These are phyloP conservation scores for Hyperopisus bebe DNA, from an alignment of 2,113 vertebrate genomes.

Conservation along the genomic window DNA sequence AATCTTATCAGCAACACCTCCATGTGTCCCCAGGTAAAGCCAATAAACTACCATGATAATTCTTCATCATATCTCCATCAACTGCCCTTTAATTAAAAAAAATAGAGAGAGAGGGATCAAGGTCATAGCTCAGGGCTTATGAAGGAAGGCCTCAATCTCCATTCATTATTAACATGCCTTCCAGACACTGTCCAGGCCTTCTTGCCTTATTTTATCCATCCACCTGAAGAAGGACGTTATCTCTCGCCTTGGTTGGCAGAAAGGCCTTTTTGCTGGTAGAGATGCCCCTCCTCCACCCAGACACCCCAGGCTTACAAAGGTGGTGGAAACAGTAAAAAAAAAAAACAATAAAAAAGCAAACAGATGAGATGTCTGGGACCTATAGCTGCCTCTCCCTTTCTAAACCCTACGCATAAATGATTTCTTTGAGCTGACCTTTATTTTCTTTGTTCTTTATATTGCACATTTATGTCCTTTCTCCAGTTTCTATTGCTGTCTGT, in stretches of 20 bases:
- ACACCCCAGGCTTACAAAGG: neutral
- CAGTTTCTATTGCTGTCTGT: neutral
- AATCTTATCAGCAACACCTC: conserved; percentile 12
- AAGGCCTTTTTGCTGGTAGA: conserved; percentile 68
- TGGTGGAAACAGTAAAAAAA: conserved; percentile 20
- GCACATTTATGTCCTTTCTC: neutral
- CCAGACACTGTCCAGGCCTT: conserved; percentile 56
- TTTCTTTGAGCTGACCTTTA: conserved; percentile 59
- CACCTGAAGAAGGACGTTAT: conserved; percentile 72
- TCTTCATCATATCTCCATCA: conserved; percentile 18
- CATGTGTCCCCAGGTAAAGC: neutral
- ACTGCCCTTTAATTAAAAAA: conserved; percentile 69
- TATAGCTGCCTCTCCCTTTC: conserved; percentile 53
- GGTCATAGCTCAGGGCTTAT: conserved; percentile 84
- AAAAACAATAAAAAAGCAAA: conserved; percentile 48
- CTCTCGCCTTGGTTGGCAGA: conserved; percentile 62
- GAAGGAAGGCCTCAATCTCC: conserved; percentile 71
- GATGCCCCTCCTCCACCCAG: conserved; percentile 35
- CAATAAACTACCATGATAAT: neutral
- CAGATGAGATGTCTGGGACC: conserved; percentile 56
- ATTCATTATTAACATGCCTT: conserved; percentile 74
- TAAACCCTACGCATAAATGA: neutral
- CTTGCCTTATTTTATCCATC: conserved; percentile 58
- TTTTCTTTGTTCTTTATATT: conserved; percentile 44
- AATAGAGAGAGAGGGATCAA: conserved; percentile 77